Evolutionary conservation across 1,140 invertebrate genomes (phyloP).

Genomic region (Drosophila kurseongensis): DNA sequence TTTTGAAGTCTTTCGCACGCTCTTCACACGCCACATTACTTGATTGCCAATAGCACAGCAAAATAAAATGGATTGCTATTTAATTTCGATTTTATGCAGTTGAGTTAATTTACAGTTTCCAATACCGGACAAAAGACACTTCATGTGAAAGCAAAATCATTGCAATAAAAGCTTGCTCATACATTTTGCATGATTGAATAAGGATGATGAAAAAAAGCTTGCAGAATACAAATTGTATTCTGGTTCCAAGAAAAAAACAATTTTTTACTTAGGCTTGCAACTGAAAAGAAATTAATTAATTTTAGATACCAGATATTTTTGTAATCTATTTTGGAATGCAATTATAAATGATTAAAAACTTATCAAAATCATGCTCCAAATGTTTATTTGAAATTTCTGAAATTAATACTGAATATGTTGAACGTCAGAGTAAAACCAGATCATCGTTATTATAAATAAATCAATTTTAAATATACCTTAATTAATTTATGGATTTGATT

Average conservation of each 20-base stretch:
- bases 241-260: neutral
- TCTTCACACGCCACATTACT: constrained; percentile 21
- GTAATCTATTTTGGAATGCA: neutral
- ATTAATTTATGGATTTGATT: no score
- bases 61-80: constrained; percentile 8
- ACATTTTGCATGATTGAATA: constrained; percentile 20
- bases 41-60: neutral
- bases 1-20: constrained; percentile 11
- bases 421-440: no score
- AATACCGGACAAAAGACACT: neutral
- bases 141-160: constrained; percentile 7
- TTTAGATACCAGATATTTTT: neutral
- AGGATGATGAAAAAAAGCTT: neutral
- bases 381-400: no score
- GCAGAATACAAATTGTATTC: neutral
- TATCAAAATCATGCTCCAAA: no score
- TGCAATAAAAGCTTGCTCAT: constrained; percentile 1
- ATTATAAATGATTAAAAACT: neutral
- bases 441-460: no score
- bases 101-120: constrained; percentile 18
- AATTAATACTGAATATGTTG: no score
- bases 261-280: neutral
- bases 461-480: no score
- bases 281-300: neutral
- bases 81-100: constrained; percentile 19